A percentile compares a stretch with the other conserved stretches of the same genome.
Conservation (phyloP, 2,113 vertebrate species). For the Eurypyga helias region DNA sequence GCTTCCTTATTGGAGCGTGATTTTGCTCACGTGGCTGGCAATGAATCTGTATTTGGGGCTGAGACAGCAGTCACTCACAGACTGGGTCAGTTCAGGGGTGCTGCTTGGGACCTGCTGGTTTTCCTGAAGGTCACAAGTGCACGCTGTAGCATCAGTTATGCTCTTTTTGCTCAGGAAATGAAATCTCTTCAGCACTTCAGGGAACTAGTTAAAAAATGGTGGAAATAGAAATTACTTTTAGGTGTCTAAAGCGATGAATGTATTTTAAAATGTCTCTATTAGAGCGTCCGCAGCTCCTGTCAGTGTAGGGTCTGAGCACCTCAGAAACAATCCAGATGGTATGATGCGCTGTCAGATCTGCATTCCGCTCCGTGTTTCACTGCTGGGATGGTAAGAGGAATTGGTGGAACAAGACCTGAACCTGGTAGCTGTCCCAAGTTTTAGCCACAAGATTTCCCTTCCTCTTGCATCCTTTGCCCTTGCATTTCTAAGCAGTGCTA, state of each 20-base stretch:
- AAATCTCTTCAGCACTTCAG: not conserved
- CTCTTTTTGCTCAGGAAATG: not conserved
- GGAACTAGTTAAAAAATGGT: not conserved
- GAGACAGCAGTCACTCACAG: not conserved
- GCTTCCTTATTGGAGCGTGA: not conserved
- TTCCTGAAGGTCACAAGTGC: not conserved
- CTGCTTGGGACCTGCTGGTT: not conserved
- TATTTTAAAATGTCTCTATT: not conserved
- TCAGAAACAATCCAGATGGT: not conserved
- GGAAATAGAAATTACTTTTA: not conserved
- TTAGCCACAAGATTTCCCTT: not conserved
- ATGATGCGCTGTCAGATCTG: not conserved
- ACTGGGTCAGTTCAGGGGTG: not conserved
- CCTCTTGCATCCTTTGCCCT: not conserved
- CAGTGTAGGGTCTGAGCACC: not conserved
- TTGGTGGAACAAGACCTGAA: not conserved
- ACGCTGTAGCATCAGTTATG: not conserved
- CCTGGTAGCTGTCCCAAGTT: not conserved
- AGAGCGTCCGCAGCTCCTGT: not conserved
- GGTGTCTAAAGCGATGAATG: not conserved
- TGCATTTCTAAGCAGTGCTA: not conserved
- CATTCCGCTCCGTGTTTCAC: not conserved
- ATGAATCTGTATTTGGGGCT: not conserved
- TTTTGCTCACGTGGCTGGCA: not conserved
- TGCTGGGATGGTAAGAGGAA: not conserved